Evolutionary conservation across 2,113 vertebrate species (phyloP), one percentile per base, ranked within the genome.

Genomic region (Oncorhynchus clarkii): DNA sequence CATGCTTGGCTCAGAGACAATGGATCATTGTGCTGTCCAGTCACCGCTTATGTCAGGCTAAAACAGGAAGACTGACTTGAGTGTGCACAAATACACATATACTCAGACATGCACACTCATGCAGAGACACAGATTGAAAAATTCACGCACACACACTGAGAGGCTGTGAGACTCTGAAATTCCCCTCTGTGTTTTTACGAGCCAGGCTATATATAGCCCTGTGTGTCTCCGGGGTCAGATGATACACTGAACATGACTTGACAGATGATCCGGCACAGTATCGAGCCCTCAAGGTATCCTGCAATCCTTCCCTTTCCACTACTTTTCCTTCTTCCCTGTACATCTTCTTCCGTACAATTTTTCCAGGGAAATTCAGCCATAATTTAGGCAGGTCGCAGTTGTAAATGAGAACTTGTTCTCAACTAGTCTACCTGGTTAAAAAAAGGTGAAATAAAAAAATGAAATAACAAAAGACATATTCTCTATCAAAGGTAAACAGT

Each of bases 1-100:
- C 18, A 45, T 72, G 51, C 65, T 81, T 74, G 86, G 83, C 79
- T 81, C 16, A 39, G 12, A 85, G 76, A 92, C 89, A 91, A 90
- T 87, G 73, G 81, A 81, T 72, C 74, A 82, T 89, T 90, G 85
- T 87, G 31, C 77, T 70, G 74, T 75, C 4, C 62, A 39, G 78
- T 57, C 81, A 75, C 64, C 18, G 66, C 82, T 72, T 79, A 84
- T 86, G 81, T 73, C 75, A 76, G 74, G 54, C 73, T 67, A 57
- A 77, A 82, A 73, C 74, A 72, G 77, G 76, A 82, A 74, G 72
- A 80, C 14, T 45, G 27, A 71, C 14, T 62, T 31, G 29, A 22
- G 67, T 26, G 26, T 49, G 59, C 48, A 65, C 39, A 48, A 70
- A 75, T 39, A 71, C 31, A 67, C 75, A 67, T 59, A 24, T 59